These are phyloP conservation scores for Apostichopus japonicus DNA, from an alignment of 35 echinoderm and acorn worm species.

Conservation along the genomic window DNA sequence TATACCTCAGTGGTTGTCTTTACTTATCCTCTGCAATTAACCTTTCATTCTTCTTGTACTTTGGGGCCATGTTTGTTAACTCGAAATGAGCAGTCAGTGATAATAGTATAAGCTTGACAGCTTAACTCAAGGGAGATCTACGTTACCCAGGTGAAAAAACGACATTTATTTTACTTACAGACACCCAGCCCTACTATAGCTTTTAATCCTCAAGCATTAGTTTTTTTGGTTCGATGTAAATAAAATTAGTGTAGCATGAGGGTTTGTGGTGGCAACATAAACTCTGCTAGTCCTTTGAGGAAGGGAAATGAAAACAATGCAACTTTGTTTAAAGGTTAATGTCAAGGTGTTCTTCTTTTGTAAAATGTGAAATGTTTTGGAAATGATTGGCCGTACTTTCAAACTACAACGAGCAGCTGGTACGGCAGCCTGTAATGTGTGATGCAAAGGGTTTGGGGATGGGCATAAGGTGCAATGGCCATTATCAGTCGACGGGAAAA, in stretches of 20 bases:
- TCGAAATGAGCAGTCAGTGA: background rate
- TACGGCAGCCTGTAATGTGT: no score
- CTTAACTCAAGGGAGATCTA: background rate
- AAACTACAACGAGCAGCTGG: no score
- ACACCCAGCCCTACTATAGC: background rate
- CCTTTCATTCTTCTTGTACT: background rate
- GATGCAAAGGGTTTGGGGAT: no score
- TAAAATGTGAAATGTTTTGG: no score
- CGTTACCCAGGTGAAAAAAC: background rate
- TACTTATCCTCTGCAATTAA: background rate
- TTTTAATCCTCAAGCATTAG: background rate
- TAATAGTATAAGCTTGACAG: background rate
- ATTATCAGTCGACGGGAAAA: no score
- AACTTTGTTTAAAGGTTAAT: background rate
- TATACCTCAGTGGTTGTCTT: background rate
- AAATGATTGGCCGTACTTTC: no score
- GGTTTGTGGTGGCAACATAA: background rate
- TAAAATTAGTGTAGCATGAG: background rate
- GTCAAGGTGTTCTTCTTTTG: background rate
- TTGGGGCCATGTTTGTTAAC: background rate
- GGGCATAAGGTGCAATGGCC: no score
- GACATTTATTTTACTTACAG: background rate
- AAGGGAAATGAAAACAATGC: background rate
- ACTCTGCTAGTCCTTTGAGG: background rate
- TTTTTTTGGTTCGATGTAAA: background rate